Conservation (phyloP, 2,113 vertebrate species). For the Oryzias melastigma region DNA sequence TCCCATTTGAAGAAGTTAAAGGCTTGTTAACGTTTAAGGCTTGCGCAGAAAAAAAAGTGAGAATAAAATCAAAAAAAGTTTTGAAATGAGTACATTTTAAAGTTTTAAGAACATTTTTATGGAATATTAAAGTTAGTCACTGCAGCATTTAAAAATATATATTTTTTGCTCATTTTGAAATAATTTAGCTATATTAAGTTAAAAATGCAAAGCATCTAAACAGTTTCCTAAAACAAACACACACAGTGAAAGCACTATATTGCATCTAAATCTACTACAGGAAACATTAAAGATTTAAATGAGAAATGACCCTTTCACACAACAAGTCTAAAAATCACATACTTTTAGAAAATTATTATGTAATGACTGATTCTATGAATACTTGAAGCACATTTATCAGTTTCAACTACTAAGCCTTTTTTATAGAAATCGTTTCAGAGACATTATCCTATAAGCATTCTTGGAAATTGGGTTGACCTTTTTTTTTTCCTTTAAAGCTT, state of each 20-base stretch:
- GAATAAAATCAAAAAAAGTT: no score
- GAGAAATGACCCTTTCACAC: conserved; percentile 38
- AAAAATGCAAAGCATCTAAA: background rate
- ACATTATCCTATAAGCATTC: conserved; percentile 12
- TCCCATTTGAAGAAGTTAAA: no score
- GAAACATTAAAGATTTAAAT: conserved; percentile 39
- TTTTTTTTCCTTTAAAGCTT: conserved; percentile 51
- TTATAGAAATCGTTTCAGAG: background rate
- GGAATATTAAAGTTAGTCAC: no score
- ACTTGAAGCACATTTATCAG: background rate
- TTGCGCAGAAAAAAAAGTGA: no score
- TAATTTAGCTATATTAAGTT: background rate
- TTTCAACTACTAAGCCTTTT: background rate
- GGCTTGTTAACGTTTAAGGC: no score
- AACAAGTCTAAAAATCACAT: conserved; percentile 1
- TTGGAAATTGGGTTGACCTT: conserved; percentile 36
- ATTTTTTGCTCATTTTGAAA: no score
- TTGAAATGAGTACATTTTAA: no score
- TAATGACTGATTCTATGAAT: conserved; percentile 12
- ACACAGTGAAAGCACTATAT: background rate
- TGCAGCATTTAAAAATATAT: no score
- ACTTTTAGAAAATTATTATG: background rate
- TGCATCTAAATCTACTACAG: conserved; percentile 25
- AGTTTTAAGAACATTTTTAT: no score
- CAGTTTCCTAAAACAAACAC: background rate